A percentile compares a stretch with the other conserved stretches of the same genome.
Conservation (phyloP, 2,888 invertebrate species). For the Drosophila hamatofila region DNA sequence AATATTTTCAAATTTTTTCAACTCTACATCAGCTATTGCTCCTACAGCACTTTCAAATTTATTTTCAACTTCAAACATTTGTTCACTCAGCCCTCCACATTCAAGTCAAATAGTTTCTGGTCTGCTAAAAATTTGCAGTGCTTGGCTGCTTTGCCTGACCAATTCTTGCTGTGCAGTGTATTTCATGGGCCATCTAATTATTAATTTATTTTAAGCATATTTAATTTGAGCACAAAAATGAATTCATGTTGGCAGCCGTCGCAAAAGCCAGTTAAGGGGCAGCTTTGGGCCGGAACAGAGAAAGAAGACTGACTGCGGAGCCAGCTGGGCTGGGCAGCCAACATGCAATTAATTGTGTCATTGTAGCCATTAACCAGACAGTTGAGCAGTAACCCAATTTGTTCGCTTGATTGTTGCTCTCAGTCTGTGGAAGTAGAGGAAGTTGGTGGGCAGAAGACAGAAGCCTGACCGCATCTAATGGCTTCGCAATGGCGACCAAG, state of each 20-base stretch:
- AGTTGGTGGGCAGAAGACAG: neutral
- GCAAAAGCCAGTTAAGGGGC: neutral
- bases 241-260: constrained; percentile 56
- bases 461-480: constrained; percentile 71
- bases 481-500: constrained; percentile 47
- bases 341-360: constrained; percentile 79
- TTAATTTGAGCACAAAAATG: constrained; percentile 68
- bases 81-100: neutral
- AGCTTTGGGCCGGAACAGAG: neutral
- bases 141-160: neutral
- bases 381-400: constrained; percentile 81
- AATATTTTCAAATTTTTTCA: too few species aligned
- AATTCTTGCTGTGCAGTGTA: constrained; percentile 10
- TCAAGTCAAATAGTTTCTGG: neutral
- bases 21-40: too few species aligned
- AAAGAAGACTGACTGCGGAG: constrained; percentile 19
- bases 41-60: too few species aligned
- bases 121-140: too few species aligned
- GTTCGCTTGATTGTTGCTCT: constrained; percentile 72
- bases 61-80: too few species aligned
- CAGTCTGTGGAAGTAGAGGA: constrained; percentile 1
- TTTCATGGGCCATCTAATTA: constrained; percentile 43
- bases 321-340: constrained; percentile 54
- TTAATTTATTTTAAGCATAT: constrained; percentile 74
- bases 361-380: constrained; percentile 80